Base-by-base conservation (phyloP, 92 coral and sea anemone genomes). In the Zoanthus sansibaricus region DNA sequence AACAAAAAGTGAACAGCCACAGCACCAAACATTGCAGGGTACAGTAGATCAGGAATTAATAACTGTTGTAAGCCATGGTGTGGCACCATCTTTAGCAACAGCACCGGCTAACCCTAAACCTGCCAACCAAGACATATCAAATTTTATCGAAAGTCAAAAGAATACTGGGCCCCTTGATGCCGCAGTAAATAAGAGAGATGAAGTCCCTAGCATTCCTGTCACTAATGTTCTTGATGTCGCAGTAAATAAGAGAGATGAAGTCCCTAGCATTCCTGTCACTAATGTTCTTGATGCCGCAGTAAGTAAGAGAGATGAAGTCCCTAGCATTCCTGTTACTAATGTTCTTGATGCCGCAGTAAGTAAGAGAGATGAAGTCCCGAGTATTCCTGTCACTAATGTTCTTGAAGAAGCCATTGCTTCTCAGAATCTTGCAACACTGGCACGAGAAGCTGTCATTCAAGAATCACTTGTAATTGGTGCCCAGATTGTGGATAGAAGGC, bases 331-430 rank as follows among this genome's bases (percentile, higher is more conserved):
- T 30, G 67, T 55, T 9, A 46, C 74, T 4, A 80, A 80, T 66
- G 85, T 80, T 11, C 75, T 80, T 80, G 85, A 80, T 25, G 25
- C 25, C 1, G n/a, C 71, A 58, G 56, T 68, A 46, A 21, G 74
- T 20, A 80, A 68, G 47, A 76, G 31, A 46, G 82, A 66, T 0
- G 82, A 76, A 76, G 67, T 25, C 11, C 82, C 25, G 13, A 51
- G 68, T 10, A 48, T 52, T 30, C 67, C 82, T 30, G 67, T 55
- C 17, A 46, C 74, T 9, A 80, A 80, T 66, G 85, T 80, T 11
- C 75, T 80, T 80, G 85, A 80, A 47, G 85, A 80, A 68, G 85
- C 85, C 45, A 80, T 80, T 46, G 85, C 85, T 7, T 66, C 85
- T 0, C 85, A 80, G 32, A 80, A 80, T 15, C 85, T 80, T 80